Percentiles rank a stretch among this genome's conserved stretches.
phyloP scores from a whole-genome alignment of 2,113 vertebrate species.

The Sorex araneus region DNA sequence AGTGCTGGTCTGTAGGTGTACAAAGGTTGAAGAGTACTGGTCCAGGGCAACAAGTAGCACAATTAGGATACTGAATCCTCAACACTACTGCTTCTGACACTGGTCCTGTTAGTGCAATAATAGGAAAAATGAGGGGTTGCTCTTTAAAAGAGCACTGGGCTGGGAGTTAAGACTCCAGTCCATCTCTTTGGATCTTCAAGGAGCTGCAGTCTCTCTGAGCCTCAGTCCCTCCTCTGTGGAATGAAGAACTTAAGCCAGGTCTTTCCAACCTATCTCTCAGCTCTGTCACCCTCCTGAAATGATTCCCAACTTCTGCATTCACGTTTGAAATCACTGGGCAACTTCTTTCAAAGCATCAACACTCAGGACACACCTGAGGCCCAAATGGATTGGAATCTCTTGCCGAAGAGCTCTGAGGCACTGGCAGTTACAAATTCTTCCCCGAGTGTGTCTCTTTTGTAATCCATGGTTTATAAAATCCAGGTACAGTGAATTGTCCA shows the following conservation, averaged over 20 bases:
- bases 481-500: not conserved
- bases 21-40: too few species aligned
- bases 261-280: not conserved
- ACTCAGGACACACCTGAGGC: not conserved
- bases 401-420: not conserved
- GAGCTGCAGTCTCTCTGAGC: not conserved
- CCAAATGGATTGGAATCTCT: constrained; percentile 41
- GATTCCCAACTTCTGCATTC: constrained; percentile 36
- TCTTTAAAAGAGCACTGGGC: not conserved
- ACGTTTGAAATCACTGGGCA: constrained; percentile 5
- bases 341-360: not conserved
- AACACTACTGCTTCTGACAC: not conserved
- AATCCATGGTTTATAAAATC: not conserved
- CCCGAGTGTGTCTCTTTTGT: not conserved
- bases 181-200: not conserved
- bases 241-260: not conserved
- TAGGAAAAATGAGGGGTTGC: not conserved
- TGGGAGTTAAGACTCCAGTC: not conserved
- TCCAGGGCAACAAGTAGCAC: not conserved
- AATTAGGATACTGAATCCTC: not conserved
- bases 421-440: not conserved
- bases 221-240: not conserved
- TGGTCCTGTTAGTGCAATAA: not conserved
- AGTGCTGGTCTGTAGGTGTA: too few species aligned
- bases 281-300: not conserved